A percentile compares a stretch with the other conserved stretches of the same genome.
These are phyloP conservation scores for Gambusia yucatana DNA, from an alignment of 2,797 vertebrate genomes.

Conservation along the genomic window DNA sequence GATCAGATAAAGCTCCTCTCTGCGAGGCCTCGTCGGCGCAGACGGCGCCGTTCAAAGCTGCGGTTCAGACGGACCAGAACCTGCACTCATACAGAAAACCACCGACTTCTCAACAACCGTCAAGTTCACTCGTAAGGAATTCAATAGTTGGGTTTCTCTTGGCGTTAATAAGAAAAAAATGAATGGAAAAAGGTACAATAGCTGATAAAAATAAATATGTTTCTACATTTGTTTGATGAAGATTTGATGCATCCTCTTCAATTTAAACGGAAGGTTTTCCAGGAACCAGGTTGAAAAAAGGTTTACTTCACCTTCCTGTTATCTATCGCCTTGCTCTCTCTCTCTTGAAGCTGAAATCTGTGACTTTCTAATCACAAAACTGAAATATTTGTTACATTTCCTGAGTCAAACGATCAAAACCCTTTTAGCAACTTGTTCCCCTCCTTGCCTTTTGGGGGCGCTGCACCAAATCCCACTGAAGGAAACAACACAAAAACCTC, in stretches of 20 bases:
- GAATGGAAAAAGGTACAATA: background rate
- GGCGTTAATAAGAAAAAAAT: background rate
- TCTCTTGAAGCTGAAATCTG: background rate
- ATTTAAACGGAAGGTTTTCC: background rate
- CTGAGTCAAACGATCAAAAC: too few relatives aligned
- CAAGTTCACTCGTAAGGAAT: background rate
- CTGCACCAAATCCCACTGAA: too few relatives aligned
- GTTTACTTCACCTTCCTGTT: background rate
- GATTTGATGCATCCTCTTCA: background rate
- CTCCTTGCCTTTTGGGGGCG: too few relatives aligned
- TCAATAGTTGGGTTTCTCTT: background rate
- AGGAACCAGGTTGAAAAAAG: background rate
- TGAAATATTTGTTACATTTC: too few relatives aligned
- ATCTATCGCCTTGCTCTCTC: background rate
- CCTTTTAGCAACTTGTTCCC: too few relatives aligned
- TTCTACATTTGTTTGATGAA: background rate
- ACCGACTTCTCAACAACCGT: background rate
- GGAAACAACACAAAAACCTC: too few relatives aligned
- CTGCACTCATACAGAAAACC: background rate
- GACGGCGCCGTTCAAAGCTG: background rate
- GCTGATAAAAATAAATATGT: background rate
- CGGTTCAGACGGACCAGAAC: background rate
- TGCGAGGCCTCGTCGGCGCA: background rate
- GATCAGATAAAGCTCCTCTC: background rate
- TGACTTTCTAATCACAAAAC: background rate